Base-by-base conservation (phyloP, 2,888 invertebrate genomes). In the Gastracanthus pulcherrimus region DNA sequence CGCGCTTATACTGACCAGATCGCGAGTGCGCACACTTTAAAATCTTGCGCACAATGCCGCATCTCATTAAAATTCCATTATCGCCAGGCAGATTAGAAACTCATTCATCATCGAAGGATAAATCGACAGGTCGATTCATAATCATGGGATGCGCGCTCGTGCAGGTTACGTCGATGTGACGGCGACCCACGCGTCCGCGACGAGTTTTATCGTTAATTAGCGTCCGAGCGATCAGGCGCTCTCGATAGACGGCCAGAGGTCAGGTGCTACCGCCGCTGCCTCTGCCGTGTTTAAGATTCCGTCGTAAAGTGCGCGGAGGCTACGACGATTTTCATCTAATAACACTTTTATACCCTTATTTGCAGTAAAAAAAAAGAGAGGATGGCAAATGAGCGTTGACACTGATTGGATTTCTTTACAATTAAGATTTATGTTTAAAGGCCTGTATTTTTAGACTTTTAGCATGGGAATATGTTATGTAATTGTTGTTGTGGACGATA, bases 61-160 rank as follows among this genome's bases (percentile, higher is more conserved):
- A 19, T 41, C 51, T 75, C 62, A 70, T 70, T 75, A 70, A 75
- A 62, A 75, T 80, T 80, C 70, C 51, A 80, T 80, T 76, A 80
- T 74, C 38, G 19, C 13, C n/a, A 9, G 31, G 41, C 36, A 69
- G 29, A 79, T 79, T 67, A 72, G 31, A 71, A 62, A 48, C 66
- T 60, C 70, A 69, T 76, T 80, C 75, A 70, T 76, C 64, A 76
- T 75, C 34, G 13, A 60, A 45, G 34, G 48, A 51, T 75, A 51
- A n/a, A 64, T 23, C 16, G 5, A 19, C 48, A 29, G 26, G 51
- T 70, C 67, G 58, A 74, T 67, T 60, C 16, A 48, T 69, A 74
- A 80, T 80, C 60, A 60, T 6, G 19, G 55, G 55, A 62, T 19
- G 62, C 31, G 1, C 23, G 13, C 9, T 13, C 51, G 45, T 13